Conservation (phyloP, 2,888 invertebrate species). For the Meganola albula region DNA sequence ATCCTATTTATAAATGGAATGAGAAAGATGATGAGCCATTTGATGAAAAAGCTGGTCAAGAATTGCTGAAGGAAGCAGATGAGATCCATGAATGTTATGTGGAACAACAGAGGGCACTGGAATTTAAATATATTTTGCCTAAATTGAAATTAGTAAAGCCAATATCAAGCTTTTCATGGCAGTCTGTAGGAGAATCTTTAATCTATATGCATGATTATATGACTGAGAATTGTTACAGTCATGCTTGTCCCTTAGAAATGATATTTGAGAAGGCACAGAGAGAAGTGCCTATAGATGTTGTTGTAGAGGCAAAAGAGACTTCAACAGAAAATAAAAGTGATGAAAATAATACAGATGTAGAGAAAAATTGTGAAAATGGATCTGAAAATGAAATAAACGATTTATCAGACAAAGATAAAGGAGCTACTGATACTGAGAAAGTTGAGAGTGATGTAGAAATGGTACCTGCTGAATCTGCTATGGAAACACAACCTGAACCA, state of each 20-base stretch:
- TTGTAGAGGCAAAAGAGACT: conserved; percentile 47
- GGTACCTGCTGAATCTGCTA: conserved; percentile 32
- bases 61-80: conserved; percentile 77
- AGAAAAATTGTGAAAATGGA: conserved; percentile 46
- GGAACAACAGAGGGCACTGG: conserved; percentile 68
- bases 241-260: conserved; percentile 66
- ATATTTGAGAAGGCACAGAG: conserved; percentile 48
- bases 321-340: conserved; percentile 40
- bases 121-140: conserved; percentile 73
- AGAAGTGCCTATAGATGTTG: conserved; percentile 50
- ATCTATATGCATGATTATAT: conserved; percentile 81
- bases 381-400: conserved; percentile 63
- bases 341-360: conserved; percentile 36
- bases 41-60: conserved; percentile 72
- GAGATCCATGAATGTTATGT: conserved; percentile 74
- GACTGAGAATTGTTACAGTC: conserved; percentile 77
- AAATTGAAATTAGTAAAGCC: conserved; percentile 78
- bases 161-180: conserved; percentile 79
- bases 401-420: conserved; percentile 62
- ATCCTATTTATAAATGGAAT: conserved; percentile 74
- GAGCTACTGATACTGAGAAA: conserved; percentile 53
- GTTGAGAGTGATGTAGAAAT: conserved; percentile 57
- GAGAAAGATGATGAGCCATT: conserved; percentile 57
- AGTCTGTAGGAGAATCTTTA: conserved; percentile 81
- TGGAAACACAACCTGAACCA: conserved; percentile 40